These are phyloP conservation scores for Trichomalopsis sarcophagae DNA, from an alignment of 1,140 invertebrate species.

Conservation along the genomic window DNA sequence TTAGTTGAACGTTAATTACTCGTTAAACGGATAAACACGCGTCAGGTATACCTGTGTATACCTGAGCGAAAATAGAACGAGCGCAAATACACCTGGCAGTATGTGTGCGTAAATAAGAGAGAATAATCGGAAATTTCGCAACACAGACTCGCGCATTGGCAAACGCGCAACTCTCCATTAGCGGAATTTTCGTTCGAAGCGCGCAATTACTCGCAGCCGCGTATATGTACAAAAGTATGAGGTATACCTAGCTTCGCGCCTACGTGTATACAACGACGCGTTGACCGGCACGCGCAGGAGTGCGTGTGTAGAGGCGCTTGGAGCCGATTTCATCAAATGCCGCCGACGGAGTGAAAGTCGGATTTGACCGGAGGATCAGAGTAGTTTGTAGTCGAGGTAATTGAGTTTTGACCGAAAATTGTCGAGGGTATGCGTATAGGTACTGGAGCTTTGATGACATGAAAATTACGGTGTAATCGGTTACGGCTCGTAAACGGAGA, in stretches of 20 bases:
- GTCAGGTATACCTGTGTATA: neutral
- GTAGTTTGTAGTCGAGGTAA: neutral
- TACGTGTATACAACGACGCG: constrained; percentile 9
- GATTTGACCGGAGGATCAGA: neutral
- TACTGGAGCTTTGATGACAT: neutral
- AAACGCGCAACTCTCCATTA: neutral
- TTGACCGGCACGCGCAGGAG: constrained; percentile 3
- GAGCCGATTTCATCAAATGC: constrained; percentile 35
- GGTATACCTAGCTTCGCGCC: neutral
- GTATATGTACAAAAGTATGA: neutral
- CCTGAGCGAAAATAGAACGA: neutral
- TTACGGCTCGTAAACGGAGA: neutral
- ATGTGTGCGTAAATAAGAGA: neutral
- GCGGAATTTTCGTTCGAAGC: constrained; percentile 5
- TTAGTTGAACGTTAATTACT: neutral
- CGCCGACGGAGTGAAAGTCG: constrained; percentile 23
- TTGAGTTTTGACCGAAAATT: neutral
- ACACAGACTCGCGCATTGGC: neutral
- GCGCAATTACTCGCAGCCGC: neutral
- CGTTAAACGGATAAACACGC: too few relatives aligned
- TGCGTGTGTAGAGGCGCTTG: neutral
- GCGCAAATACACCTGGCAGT: neutral
- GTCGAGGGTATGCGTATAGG: neutral
- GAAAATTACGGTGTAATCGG: neutral
- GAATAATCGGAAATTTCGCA: neutral